phyloP scores from a whole-genome alignment of 1,140 invertebrate genomes.

The Philopotamus ludificatus region DNA sequence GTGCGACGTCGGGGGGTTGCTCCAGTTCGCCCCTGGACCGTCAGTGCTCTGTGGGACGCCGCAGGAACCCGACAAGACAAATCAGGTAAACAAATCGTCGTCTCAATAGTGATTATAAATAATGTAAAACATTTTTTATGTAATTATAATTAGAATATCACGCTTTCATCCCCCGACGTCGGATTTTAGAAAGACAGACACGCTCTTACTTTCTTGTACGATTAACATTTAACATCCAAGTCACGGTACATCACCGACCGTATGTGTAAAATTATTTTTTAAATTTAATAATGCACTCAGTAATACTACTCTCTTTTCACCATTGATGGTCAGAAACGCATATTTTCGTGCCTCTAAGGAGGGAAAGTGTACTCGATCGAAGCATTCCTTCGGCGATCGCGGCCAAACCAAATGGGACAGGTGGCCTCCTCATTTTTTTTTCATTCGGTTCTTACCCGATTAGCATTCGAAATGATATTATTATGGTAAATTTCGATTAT shows the following conservation, averaged over 20 bases:
- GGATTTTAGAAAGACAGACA: too few species aligned
- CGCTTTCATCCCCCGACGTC: too few species aligned
- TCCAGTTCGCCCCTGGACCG: too few species aligned
- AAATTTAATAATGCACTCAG: too few species aligned
- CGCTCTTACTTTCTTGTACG: background rate
- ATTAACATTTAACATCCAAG: background rate
- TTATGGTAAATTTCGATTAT: too few species aligned
- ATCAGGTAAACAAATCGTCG: too few species aligned
- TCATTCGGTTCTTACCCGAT: background rate
- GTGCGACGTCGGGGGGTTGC: too few species aligned
- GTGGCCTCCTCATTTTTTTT: background rate
- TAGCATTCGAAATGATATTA: background rate
- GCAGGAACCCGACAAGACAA: too few species aligned
- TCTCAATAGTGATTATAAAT: too few species aligned
- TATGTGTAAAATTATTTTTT: background rate
- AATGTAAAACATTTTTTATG: too few species aligned
- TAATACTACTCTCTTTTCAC: conserved; percentile 3
- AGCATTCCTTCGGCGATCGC: conserved; percentile 2
- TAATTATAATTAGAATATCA: too few species aligned
- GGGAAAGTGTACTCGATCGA: conserved; percentile 19
- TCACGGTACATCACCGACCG: background rate
- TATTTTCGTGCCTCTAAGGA: conserved; percentile 14
- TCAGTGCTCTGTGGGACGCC: too few species aligned
- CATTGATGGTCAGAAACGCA: background rate
- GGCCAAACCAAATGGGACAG: background rate